Conservation (phyloP, 2,888 invertebrate genomes). For the Phyto melanocephala region DNA sequence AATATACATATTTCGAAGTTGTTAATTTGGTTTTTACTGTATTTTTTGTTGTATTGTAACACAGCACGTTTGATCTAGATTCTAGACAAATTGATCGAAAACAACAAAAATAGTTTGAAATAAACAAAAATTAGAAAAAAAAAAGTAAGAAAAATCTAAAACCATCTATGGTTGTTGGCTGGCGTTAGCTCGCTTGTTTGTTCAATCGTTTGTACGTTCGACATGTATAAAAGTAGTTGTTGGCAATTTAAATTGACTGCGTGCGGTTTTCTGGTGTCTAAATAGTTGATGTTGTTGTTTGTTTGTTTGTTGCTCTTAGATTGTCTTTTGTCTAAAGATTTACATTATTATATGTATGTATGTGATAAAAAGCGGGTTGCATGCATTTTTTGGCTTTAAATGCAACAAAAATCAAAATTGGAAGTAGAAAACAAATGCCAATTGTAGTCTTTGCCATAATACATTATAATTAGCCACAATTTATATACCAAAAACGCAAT, state of each 20-base stretch:
- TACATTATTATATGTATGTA: constrained; percentile 28
- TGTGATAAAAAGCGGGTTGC: neutral
- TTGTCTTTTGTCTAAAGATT: constrained; percentile 17
- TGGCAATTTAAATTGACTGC: constrained; percentile 63
- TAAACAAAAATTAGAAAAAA: constrained; percentile 34
- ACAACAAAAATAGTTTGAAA: constrained; percentile 43
- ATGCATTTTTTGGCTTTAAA: constrained; percentile 18
- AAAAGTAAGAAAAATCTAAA: constrained; percentile 10
- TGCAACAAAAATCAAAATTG: constrained; percentile 21
- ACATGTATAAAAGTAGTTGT: constrained; percentile 54
- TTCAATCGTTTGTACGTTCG: constrained; percentile 9
- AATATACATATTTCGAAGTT: constrained; percentile 28
- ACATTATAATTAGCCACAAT: constrained; percentile 67
- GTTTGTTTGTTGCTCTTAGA: neutral
- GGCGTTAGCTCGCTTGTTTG: constrained; percentile 18
- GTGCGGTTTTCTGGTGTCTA: constrained; percentile 56
- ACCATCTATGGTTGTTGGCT: constrained; percentile 10
- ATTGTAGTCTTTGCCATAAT: constrained; percentile 61
- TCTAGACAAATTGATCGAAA: constrained; percentile 63
- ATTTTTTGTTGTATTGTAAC: constrained; percentile 53
- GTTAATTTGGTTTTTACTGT: constrained; percentile 29
- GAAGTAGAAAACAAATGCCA: constrained; percentile 6
- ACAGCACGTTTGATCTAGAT: constrained; percentile 65
- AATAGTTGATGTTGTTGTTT: constrained; percentile 15
- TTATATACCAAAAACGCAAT: constrained; percentile 65